A percentile compares a stretch with the other conserved stretches of the same genome.
These are phyloP conservation scores for Amiota minor DNA, from an alignment of 2,888 invertebrate species.

Conservation along the genomic window DNA sequence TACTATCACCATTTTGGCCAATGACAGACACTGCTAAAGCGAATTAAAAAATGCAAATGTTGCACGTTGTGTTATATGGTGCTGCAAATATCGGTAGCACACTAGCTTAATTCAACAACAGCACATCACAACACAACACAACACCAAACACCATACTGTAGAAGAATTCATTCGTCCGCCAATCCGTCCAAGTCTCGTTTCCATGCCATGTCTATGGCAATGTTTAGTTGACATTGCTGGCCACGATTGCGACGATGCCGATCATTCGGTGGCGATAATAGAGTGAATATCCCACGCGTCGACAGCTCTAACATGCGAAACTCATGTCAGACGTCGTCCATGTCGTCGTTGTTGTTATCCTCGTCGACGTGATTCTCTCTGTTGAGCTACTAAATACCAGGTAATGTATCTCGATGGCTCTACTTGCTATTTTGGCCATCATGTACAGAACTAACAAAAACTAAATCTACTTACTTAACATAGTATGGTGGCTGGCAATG, in stretches of 20 bases:
- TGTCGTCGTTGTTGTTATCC: neutral
- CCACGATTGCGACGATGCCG: constrained; percentile 38
- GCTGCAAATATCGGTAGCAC: neutral
- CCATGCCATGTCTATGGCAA: constrained; percentile 63
- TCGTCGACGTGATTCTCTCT: constrained; percentile 14
- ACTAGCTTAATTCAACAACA: constrained; percentile 3
- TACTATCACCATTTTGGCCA: constrained; percentile 1
- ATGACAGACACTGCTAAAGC: constrained; percentile 39
- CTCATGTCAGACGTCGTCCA: constrained; percentile 44
- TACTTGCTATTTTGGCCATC: constrained; percentile 20
- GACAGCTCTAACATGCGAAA: constrained; percentile 43
- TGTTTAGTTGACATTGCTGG: constrained; percentile 33
- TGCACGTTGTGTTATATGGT: constrained; percentile 47
- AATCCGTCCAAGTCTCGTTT: constrained; percentile 49
- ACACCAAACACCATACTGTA: constrained; percentile 18
- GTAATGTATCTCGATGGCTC: constrained; percentile 7
- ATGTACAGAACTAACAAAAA: neutral
- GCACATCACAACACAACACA: constrained; percentile 6
- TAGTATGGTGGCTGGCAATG: neutral
- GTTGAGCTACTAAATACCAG: constrained; percentile 14
- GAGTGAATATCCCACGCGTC: constrained; percentile 41
- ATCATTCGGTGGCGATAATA: constrained; percentile 59
- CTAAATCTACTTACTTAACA: no score
- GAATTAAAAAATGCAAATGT: constrained; percentile 64
- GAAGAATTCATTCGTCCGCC: neutral